Evolutionary conservation across 2,797 vertebrate genomes (phyloP).

Genomic region (Pangasius krempfi): DNA sequence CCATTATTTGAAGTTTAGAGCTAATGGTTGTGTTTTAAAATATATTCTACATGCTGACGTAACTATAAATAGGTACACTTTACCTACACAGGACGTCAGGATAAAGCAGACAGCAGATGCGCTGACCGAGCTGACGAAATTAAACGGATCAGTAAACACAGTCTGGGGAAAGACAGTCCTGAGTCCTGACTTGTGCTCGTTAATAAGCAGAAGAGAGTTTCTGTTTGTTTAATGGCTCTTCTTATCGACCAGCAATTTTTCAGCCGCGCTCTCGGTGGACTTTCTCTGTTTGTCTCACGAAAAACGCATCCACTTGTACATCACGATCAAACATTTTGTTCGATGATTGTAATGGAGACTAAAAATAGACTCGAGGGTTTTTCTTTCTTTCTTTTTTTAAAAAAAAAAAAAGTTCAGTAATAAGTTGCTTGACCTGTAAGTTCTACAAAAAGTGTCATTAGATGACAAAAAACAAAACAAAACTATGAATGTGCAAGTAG

Average conservation of each 20-base stretch:
- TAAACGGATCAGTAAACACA: neutral
- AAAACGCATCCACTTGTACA: too few species aligned
- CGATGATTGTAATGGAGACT: neutral
- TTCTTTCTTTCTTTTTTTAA: too few species aligned
- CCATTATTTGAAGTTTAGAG: neutral
- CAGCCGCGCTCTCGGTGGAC: neutral
- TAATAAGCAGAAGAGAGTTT: neutral
- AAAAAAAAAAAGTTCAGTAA: neutral
- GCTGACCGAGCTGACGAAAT: neutral
- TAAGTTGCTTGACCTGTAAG: neutral
- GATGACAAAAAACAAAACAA: neutral
- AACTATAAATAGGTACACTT: neutral
- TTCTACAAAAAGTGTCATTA: neutral
- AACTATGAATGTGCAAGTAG: too few species aligned
- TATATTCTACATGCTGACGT: neutral
- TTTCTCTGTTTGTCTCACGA: too few species aligned
- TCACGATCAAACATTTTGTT: neutral
- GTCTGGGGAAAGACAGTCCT: neutral
- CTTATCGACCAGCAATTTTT: neutral
- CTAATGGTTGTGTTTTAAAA: neutral
- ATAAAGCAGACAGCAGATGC: neutral
- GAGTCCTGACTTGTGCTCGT: neutral
- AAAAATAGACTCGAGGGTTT: neutral
- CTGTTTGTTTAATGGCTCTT: neutral
- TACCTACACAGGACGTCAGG: neutral